Base-by-base conservation (phyloP, 2,797 vertebrate genomes). In the Squalus acanthias region DNA sequence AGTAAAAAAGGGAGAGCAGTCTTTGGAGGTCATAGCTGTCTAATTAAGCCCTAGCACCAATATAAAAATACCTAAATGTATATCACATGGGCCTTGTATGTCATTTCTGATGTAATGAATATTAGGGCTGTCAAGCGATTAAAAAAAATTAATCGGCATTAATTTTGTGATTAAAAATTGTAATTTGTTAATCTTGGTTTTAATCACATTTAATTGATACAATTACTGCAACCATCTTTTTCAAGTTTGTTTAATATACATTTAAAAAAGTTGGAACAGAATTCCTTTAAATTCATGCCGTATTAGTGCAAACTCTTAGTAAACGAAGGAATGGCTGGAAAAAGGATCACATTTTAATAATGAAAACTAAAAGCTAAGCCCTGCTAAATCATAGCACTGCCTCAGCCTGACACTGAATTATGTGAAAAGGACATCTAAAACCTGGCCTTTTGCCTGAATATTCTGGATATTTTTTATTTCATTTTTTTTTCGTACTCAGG, bases 141-240 rank as follows among this genome's bases (percentile, higher is more conserved):
- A 63, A 92, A 67, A 92, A 92, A 92, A 60, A 85, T 20, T n/a
- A 92, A 65, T 65, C 63, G 33, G 33, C 60, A 65, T 39, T 67
- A 92, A 92, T 92, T 13, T 92, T 17, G 0, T 65, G 63, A 65
- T 67, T 92, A 9, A 89, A 60, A 60, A 22, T 63, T 92, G 33
- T 65, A 92, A 92, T 92, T 92, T 92, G 57, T 92, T 92, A 92
- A 92, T 92, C 63, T 65, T 65, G 60, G 0, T n/a, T 92, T 92
- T 63, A 92, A 92, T 92, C 29, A 67, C 29, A 65, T 92, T 65
- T 67, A 63, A 92, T 20, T 65, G 15, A 65, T 92, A 67, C 33
- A 39, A n/a, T 92, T 92, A 65, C 63, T 39, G 57, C 17, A 65
- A 6, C 33, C 57, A 92, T 20, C 60, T 63, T 88, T 57, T 92